Evolutionary conservation across 2,888 invertebrate genomes (phyloP), one percentile per base, ranked within the genome.

Genomic region (Pristionchus fissidentatus): DNA sequence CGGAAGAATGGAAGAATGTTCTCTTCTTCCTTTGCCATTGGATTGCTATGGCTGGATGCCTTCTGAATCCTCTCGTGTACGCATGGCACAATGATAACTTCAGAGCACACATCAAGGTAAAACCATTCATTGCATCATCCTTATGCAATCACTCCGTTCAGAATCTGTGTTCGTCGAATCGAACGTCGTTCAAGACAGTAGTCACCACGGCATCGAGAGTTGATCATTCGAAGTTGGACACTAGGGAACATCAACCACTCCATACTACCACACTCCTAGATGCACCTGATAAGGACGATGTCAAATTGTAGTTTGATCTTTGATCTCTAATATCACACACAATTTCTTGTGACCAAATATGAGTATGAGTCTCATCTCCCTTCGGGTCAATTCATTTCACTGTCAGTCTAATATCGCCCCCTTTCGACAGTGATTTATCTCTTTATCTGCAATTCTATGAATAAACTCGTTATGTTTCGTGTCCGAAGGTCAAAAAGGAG

Each of bases 1-100:
- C 52, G 84, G 94, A 95, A 85, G 95, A 96, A 95, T 94, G 94
- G 80, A 97, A 95, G 92, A 95, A 95, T 87, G 93, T 97, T 15
- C 94, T 95, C 89, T 98, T 97, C 93, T 97, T 97, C 93, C 94
- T 96, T 85, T 95, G 95, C 5, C 96, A 97, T 92, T 95, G 96
- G 87, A 94, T 96, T 87, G 97, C 97, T 55, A 97, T 97, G 97
- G 96, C 96, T 90, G 96, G 83, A 4, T 73, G 70, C 55, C 96
- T 96, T 93, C 97, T 97, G 94, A 97, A 97, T 93, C 96, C 96
- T 0, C 96, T 85, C 57, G 87, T 89, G 4, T 89, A 89, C 79
- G 89, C 89, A 7, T 89, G 87, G 85, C 88, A 87, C 83, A 89
- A 89, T 83, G 89, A 89, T 29, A 89, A 87, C 83, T 89, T 89